A percentile compares a stretch with the other conserved stretches of the same genome.
Conservation (phyloP, 2,797 vertebrate genomes). For the Epinephelus malabaricus region DNA sequence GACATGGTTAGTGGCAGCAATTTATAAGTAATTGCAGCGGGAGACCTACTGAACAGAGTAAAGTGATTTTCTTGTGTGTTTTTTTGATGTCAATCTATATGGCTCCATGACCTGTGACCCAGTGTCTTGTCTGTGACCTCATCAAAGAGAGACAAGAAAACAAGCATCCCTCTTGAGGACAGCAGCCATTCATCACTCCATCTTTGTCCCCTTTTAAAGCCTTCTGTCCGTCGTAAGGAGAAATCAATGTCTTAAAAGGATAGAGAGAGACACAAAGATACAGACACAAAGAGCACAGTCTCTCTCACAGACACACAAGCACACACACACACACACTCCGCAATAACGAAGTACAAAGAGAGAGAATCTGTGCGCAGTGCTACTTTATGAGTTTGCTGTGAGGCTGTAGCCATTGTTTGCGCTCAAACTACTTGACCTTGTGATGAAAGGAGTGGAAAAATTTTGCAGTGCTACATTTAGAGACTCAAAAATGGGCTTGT, state of each 20-base stretch:
- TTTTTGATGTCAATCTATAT: conserved; percentile 77
- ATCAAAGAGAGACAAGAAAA: conserved; percentile 82
- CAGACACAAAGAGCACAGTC: conserved; percentile 71
- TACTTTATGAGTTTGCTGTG: conserved; percentile 71
- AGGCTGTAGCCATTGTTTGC: conserved; percentile 67
- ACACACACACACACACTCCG: conserved; percentile 43
- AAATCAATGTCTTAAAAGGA: conserved; percentile 81
- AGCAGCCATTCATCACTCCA: conserved; percentile 81
- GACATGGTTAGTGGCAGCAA: conserved; percentile 69
- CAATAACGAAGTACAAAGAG: conserved; percentile 49
- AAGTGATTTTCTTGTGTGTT: conserved; percentile 78
- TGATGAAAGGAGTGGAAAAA: conserved; percentile 63
- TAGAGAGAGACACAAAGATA: conserved; percentile 59
- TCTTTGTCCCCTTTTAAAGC: conserved; percentile 80
- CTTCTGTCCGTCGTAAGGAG: conserved; percentile 68
- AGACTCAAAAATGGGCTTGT: conserved; percentile 51
- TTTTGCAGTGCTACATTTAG: conserved; percentile 59
- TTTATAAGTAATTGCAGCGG: conserved; percentile 78
- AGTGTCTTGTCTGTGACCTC: conserved; percentile 79
- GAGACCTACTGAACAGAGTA: conserved; percentile 76
- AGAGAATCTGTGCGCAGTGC: conserved; percentile 49
- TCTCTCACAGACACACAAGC: conserved; percentile 25
- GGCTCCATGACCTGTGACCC: conserved; percentile 72
- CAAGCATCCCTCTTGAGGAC: conserved; percentile 81
- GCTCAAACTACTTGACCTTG: conserved; percentile 78